Conservation (phyloP, 2,888 invertebrate species). For the Antitype chi region DNA sequence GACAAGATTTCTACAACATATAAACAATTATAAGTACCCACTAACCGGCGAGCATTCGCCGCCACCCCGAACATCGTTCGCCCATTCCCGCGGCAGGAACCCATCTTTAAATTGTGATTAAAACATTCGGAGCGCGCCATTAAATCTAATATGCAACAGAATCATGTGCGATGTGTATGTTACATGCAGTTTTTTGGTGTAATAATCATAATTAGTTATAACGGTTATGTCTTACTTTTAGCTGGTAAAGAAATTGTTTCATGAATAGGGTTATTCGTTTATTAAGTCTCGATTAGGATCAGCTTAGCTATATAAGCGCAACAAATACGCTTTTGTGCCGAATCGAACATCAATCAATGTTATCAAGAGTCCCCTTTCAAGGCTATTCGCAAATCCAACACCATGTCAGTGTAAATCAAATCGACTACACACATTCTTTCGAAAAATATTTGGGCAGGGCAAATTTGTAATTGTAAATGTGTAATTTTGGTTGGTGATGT, state of each 20-base stretch:
- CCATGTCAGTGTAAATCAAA: too few species aligned
- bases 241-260: constrained; percentile 34
- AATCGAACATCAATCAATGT: too few species aligned
- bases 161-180: constrained; percentile 80
- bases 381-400: too few species aligned
- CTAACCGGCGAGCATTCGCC: constrained; percentile 12
- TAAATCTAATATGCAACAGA: constrained; percentile 88
- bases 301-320: too few species aligned
- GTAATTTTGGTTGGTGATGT: too few species aligned
- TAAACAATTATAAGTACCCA: neutral
- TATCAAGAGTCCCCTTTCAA: too few species aligned
- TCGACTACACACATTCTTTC: too few species aligned
- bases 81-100: constrained; percentile 54
- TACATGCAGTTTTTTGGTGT: constrained; percentile 79
- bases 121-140: constrained; percentile 86
- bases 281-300: constrained; percentile 1
- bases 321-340: too few species aligned
- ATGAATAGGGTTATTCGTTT: constrained; percentile 31
- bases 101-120: constrained; percentile 80
- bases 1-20: neutral
- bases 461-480: too few species aligned
- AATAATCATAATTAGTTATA: constrained; percentile 80
- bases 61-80: constrained; percentile 33
- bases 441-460: too few species aligned
- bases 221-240: constrained; percentile 56